Conservation (phyloP, 2,797 vertebrate species). For the Tenualosa thibaudeaui region DNA sequence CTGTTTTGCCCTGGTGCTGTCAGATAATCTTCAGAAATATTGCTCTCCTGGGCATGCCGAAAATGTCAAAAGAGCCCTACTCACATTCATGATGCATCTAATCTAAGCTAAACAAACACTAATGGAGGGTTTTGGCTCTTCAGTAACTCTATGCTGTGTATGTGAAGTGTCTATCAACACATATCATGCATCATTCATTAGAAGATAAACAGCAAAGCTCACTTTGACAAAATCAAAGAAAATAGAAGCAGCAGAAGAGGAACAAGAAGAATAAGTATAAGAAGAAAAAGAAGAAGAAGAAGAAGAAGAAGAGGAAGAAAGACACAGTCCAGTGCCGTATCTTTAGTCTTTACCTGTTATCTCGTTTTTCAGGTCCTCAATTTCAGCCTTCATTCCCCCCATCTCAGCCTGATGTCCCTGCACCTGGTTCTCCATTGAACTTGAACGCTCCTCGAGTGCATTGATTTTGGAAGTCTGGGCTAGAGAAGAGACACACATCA, state of each 20-base stretch:
- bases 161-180: background rate
- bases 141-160: no score
- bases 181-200: background rate
- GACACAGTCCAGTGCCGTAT: background rate
- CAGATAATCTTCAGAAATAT: background rate
- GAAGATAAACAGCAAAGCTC: no score
- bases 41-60: background rate
- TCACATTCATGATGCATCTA: background rate
- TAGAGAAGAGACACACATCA: background rate
- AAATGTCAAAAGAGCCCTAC: background rate
- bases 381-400: conserved; percentile 40
- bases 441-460: background rate
- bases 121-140: background rate
- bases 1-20: background rate
- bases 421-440: background rate
- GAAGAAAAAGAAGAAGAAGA: background rate
- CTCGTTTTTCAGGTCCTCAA: conserved; percentile 25
- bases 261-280: background rate
- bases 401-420: conserved; percentile 19
- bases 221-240: background rate
- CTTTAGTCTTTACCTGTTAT: background rate
- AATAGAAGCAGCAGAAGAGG: background rate
- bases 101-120: background rate
- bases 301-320: background rate
- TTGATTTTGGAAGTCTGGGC: conserved; percentile 2